Conservation (phyloP, 2,797 vertebrate species). For the Neomorphus geoffroyi region DNA sequence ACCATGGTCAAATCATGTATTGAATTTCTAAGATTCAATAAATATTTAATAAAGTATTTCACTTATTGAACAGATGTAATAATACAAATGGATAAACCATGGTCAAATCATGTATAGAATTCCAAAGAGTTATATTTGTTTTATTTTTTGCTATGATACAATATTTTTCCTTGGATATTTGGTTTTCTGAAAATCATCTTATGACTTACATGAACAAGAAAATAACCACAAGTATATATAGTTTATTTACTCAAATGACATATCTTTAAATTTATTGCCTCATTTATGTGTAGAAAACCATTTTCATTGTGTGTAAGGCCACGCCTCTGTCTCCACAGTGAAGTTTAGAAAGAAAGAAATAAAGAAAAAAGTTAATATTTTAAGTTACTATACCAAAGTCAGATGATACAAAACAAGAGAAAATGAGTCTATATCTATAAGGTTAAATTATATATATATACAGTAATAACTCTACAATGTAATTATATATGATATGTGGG, state of each 20-base stretch:
- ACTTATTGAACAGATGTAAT: neutral
- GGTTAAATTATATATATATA: conserved; percentile 12
- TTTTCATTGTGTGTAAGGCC: neutral
- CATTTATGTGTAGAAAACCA: neutral
- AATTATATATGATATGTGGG: neutral
- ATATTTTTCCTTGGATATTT: neutral
- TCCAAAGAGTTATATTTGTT: neutral
- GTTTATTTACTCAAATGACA: neutral
- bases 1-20: neutral
- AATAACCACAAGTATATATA: neutral
- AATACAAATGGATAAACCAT: neutral
- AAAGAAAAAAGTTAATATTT: too few species aligned
- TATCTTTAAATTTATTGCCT: neutral
- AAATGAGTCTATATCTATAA: neutral
- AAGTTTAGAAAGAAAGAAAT: neutral
- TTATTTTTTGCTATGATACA: neutral
- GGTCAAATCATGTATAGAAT: neutral
- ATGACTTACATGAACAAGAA: neutral
- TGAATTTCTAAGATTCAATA: neutral
- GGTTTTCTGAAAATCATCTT: neutral
- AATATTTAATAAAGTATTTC: neutral
- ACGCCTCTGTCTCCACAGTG: neutral
- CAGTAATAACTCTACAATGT: neutral
- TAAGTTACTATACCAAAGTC: too few species aligned
- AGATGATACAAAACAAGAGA: neutral